A percentile compares a stretch with the other conserved stretches of the same genome.
Conservation (phyloP, 2,888 invertebrate species). For the Dinocampus coccinellae region DNA sequence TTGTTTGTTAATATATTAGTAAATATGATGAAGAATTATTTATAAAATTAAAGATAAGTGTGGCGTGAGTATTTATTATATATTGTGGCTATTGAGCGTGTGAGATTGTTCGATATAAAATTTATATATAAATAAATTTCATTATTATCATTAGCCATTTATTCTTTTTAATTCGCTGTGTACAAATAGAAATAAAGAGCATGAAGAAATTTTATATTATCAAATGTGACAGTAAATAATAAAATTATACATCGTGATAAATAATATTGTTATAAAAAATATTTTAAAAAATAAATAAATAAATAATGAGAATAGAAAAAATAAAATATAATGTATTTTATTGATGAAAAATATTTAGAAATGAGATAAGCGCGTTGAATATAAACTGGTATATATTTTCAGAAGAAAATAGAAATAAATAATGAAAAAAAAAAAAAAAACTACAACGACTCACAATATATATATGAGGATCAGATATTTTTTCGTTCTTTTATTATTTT, state of each 20-base stretch:
- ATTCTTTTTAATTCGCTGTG: not conserved
- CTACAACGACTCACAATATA: no score
- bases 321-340: no score
- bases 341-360: no score
- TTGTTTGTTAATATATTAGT: not conserved
- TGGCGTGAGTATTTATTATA: not conserved
- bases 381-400: no score
- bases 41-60: conserved; percentile 3
- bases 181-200: not conserved
- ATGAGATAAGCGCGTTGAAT: no score
- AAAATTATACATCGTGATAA: no score
- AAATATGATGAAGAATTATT: not conserved
- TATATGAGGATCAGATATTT: not conserved
- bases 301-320: no score
- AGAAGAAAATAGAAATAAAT: no score
- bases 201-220: not conserved
- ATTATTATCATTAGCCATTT: not conserved
- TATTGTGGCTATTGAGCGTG: not conserved
- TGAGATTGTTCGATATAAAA: not conserved
- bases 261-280: no score
- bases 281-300: no score
- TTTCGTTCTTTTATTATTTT: no score
- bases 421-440: no score
- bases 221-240: not conserved
- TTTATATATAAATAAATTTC: not conserved